Base-by-base conservation (phyloP, 2,797 vertebrate species). In the Pitangus sulphuratus region DNA sequence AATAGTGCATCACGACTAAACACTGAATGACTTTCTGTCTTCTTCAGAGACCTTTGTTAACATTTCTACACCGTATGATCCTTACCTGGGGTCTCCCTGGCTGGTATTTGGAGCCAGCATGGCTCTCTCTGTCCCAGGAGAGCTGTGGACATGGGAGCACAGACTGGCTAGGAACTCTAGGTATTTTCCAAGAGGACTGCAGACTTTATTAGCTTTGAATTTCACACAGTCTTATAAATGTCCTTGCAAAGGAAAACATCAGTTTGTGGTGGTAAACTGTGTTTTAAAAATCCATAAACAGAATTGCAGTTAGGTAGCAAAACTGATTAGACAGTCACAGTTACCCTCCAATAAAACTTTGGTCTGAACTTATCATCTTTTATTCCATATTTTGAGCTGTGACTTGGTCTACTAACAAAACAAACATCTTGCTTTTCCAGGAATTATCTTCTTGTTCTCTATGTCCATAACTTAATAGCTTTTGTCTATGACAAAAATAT, bases 181-280 rank as follows among this genome's bases (percentile, higher is more conserved):
- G 19, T 47, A 65, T 86, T 96, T 75, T 97, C 37, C 30, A 79
- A 80, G 65, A 81, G 53, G 40, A 89, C 37, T 77, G 84, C 66
- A 96, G 89, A 90, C 20, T 88, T 90, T 58, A 95, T 91, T 91
- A 92, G 22, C 20, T 96, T 96, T 97, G 95, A 69, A 91, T 96
- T 96, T 97, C 58, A 61, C 35, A 91, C 50, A 79, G 77, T 84
- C 78, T 96, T 61, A 56, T 89, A 91, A 97, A 89, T 79, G 25
- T 92, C 45, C 39, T 95, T 96, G 96, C 65, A 82, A 89, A 89
- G 53, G 47, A 97, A 97, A 89, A 28, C 28, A 65, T 37, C 12
- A 68, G 45, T 87, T 74, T 95, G 18, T 80, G 66, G 50, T 93
- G 62, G 60, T 75, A 96, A 97, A 89, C 58, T 72, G 17, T 35